phyloP scores from a whole-genome alignment of 2,888 invertebrate species.

The Phoenoteleia sp. region DNA sequence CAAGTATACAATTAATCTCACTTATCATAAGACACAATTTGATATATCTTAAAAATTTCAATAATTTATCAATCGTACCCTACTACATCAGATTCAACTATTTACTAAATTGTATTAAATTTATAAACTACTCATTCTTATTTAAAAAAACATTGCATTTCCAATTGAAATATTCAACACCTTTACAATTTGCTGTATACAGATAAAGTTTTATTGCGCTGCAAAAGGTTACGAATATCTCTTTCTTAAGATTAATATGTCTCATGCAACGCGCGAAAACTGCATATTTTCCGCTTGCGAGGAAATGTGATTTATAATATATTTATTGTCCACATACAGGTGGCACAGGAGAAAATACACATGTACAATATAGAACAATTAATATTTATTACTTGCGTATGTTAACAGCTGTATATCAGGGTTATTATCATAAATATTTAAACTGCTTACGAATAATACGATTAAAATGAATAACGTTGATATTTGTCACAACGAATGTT shows the following conservation, averaged over 20 bases:
- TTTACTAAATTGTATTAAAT: no score
- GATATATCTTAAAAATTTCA: not conserved
- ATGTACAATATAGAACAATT: slow-evolving; percentile 17
- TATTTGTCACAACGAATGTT: not conserved
- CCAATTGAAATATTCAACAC: not conserved
- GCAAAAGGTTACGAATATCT: slow-evolving; percentile 20
- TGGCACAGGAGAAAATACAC: not conserved
- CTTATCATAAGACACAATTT: no score
- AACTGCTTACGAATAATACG: not conserved
- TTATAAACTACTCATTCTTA: no score
- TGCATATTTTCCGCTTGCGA: slow-evolving; percentile 34
- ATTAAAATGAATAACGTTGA: slow-evolving; percentile 6
- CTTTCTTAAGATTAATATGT: slow-evolving; percentile 39
- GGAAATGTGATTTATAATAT: slow-evolving; percentile 38
- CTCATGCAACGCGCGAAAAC: slow-evolving; percentile 27
- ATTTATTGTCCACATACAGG: slow-evolving; percentile 24
- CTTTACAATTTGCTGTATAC: not conserved
- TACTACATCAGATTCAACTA: no score
- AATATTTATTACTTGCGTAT: slow-evolving; percentile 38
- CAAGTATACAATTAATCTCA: no score
- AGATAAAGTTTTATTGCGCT: not conserved
- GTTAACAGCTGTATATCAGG: slow-evolving; percentile 26
- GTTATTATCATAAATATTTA: slow-evolving; percentile 33
- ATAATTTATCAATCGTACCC: slow-evolving; percentile 15
- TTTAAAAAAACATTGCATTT: no score